Conservation (phyloP, 2,113 vertebrate species). For the Pycnonotus jocosus region DNA sequence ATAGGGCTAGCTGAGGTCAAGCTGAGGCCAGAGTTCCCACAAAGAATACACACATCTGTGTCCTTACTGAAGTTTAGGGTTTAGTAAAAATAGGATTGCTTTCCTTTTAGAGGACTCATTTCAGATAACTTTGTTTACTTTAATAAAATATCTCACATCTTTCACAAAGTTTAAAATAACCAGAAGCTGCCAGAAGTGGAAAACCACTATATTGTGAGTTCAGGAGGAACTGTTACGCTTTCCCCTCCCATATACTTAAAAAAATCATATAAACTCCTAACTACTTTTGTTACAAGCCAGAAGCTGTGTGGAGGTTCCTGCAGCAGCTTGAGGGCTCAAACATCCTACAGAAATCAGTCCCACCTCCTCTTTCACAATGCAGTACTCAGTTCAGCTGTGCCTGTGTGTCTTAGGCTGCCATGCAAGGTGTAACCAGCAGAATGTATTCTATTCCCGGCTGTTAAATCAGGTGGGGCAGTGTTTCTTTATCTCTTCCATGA, state of each 20-base stretch:
- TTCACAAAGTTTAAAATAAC: not conserved
- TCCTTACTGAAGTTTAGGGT: not conserved
- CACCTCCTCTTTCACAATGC: not conserved
- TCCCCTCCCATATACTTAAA: not conserved
- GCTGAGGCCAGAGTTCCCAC: not conserved
- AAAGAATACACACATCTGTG: not conserved
- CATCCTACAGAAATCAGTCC: not conserved
- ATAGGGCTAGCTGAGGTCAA: not conserved
- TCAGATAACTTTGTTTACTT: not conserved
- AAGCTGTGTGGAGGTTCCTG: not conserved
- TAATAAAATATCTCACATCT: not conserved
- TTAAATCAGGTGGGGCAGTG: not conserved
- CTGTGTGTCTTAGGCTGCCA: not conserved
- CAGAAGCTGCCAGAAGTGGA: not conserved
- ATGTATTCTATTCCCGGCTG: not conserved
- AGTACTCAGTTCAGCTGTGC: not conserved
- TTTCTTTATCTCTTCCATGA: not conserved
- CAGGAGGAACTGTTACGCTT: not conserved
- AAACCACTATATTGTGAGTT: not conserved
- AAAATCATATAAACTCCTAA: not conserved
- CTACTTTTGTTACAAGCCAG: not conserved
- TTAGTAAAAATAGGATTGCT: not conserved
- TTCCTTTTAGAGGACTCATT: not conserved
- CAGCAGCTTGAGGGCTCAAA: not conserved
- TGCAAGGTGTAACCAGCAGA: not conserved